Evolutionary conservation across 2,888 invertebrate species (phyloP).

Genomic region (Drosophila subsilvestris): DNA sequence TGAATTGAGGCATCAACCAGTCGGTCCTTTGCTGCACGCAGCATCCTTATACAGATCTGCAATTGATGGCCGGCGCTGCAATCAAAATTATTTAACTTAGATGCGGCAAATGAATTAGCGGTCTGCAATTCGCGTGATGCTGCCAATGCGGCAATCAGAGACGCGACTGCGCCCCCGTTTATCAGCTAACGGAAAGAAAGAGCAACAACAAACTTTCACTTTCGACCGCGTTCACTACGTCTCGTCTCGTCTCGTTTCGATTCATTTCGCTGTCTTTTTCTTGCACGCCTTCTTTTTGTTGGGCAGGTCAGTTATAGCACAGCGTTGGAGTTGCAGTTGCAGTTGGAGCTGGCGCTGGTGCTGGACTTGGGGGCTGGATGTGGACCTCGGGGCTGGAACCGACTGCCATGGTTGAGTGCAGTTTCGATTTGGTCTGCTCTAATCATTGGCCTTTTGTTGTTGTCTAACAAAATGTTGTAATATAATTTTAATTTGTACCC

Average conservation of each 20-base stretch:
- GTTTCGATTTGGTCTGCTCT: slow-evolving; percentile 69
- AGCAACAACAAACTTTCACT: slow-evolving; percentile 65
- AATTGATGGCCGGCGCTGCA: slow-evolving; percentile 45
- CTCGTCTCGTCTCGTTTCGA: slow-evolving; percentile 14
- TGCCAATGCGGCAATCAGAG: slow-evolving; percentile 60
- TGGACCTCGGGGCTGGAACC: neutral
- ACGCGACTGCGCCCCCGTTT: slow-evolving; percentile 50
- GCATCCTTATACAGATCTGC: slow-evolving; percentile 26
- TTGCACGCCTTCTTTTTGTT: slow-evolving; percentile 37
- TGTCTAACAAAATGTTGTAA: slow-evolving; percentile 70
- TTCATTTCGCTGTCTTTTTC: slow-evolving; percentile 7
- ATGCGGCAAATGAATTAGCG: slow-evolving; percentile 61
- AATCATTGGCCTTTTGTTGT: slow-evolving; percentile 61
- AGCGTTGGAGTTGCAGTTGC: slow-evolving; percentile 33
- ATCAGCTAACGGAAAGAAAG: slow-evolving; percentile 27
- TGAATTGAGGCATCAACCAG: neutral
- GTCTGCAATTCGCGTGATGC: slow-evolving; percentile 55
- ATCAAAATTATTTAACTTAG: slow-evolving; percentile 66
- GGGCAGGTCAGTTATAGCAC: slow-evolving; percentile 68
- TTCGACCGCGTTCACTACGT: slow-evolving; percentile 46
- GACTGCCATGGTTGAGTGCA: slow-evolving; percentile 67
- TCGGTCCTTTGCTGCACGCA: neutral
- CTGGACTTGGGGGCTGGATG: slow-evolving; percentile 12
- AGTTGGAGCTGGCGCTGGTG: slow-evolving; percentile 35
- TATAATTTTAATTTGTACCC: slow-evolving; percentile 73